Evolutionary conservation across 2,888 invertebrate genomes (phyloP), one percentile per base, ranked within the genome.

Genomic region (Schizaphis graminum): DNA sequence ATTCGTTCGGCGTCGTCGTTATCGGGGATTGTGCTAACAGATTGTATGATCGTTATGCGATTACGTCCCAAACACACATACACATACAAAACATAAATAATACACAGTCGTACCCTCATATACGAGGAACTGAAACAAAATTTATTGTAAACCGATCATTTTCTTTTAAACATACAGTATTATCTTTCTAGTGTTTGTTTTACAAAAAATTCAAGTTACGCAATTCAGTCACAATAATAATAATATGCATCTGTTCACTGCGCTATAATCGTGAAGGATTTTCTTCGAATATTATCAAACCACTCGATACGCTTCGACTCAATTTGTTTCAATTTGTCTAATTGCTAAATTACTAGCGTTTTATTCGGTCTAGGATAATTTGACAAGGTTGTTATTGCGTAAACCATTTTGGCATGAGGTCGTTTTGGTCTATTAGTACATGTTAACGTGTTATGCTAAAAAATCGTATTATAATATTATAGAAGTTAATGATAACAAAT

Each of bases 21-120:
- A 61, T 61, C 90, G 61, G 56, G 26, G 89, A 89, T 57, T 26
- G 57, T 47, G 67, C 47, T 67, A 67, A 90, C 61, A 67, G 90
- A 90, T 90, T 90, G 90, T 67, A n/a, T 24, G 90, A 67, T 67
- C 90, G n/a, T 90, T 47, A 67, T 47, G 35, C 90, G 90, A 67
- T 90, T 61, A 90, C n/a, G 10, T 47, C 26, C 28, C 5, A 35
- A 21, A 21, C 16, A n/a, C n/a, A 13, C 61, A n/a, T 3, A 13
- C 28, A 61, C n/a, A 67, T 5, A 67, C 11, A n/a, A n/a, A 47
- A n/a, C 21, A 77, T 77, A 77, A 77, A 77, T 77, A 77, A 77
- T 77, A 47, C 47, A 77, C 67, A 67, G 5, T 35, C 21, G n/a
- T 16, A 67, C 35, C 35, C 77, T 35, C 35, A 21, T 21, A 21